phyloP scores from a whole-genome alignment of 2,888 invertebrate genomes.

The Leptarthrus brevirostris region DNA sequence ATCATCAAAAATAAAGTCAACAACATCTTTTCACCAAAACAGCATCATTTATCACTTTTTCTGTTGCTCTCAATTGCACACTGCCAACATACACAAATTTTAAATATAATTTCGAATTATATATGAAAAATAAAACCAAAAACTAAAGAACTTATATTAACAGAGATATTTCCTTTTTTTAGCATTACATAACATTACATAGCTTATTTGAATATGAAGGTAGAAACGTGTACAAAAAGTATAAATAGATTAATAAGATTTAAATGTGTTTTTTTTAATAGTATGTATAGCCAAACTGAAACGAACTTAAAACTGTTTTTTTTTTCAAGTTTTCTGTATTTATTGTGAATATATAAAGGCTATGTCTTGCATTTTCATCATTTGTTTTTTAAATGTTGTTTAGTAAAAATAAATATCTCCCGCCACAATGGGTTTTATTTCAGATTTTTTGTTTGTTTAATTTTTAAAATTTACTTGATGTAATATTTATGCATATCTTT shows the following conservation, averaged over 20 bases:
- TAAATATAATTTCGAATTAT: slow-evolving; percentile 9
- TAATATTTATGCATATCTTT: slow-evolving; percentile 35
- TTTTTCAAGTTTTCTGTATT: neutral
- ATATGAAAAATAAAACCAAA: slow-evolving; percentile 10
- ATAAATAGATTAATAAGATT: too few species aligned
- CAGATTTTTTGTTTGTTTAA: slow-evolving; percentile 3
- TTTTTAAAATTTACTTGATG: slow-evolving; percentile 34
- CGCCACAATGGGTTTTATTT: slow-evolving; percentile 46
- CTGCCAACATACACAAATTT: slow-evolving; percentile 30
- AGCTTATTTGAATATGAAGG: slow-evolving; percentile 26
- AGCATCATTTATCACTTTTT: neutral
- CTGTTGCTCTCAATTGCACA: slow-evolving; percentile 24
- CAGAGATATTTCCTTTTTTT: slow-evolving; percentile 25
- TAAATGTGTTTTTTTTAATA: too few species aligned
- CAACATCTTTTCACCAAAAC: neutral
- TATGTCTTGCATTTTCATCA: slow-evolving; percentile 6
- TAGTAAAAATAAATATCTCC: slow-evolving; percentile 35
- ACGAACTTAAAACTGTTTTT: neutral
- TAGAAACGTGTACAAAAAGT: slow-evolving; percentile 3
- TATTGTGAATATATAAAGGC: slow-evolving; percentile 13
- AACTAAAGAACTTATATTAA: slow-evolving; percentile 23
- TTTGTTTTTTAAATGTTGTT: slow-evolving; percentile 1
- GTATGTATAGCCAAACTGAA: neutral
- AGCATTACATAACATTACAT: slow-evolving; percentile 40
- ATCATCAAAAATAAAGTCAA: neutral